Evolutionary conservation across 1,140 invertebrate species (phyloP).

Genomic region (Tetranychus cinnabarinus): DNA sequence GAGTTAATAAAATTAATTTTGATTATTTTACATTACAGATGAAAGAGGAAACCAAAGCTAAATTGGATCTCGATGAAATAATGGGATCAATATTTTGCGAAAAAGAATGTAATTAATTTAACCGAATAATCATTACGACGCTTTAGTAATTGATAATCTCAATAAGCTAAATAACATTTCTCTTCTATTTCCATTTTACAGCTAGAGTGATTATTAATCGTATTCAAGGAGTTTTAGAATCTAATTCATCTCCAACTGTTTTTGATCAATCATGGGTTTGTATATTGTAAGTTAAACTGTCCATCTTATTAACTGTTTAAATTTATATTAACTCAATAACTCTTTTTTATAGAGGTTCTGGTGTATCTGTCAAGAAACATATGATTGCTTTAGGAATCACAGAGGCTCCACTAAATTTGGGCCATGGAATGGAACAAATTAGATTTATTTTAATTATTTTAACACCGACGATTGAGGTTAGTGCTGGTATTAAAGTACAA

Average conservation of each 20-base stretch:
- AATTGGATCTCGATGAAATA: too few species aligned
- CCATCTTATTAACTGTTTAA: not conserved
- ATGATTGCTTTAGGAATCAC: not conserved
- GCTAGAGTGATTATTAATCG: not conserved
- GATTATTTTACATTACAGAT: too few species aligned
- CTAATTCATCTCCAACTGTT: not conserved
- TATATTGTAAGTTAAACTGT: not conserved
- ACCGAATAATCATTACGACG: too few species aligned
- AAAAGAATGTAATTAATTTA: too few species aligned
- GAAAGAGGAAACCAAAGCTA: too few species aligned
- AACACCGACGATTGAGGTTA: not conserved
- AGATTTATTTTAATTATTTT: not conserved
- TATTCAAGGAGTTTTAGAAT: not conserved
- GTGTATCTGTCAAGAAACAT: not conserved
- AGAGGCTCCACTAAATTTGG: not conserved
- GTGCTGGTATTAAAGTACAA: too few species aligned
- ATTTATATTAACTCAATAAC: not conserved
- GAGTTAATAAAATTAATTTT: too few species aligned
- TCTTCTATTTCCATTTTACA: not conserved
- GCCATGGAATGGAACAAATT: not conserved
- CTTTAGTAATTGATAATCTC: too few species aligned
- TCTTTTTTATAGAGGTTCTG: not conserved
- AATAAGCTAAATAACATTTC: too few species aligned
- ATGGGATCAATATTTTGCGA: too few species aligned
- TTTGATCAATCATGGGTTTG: not conserved